A percentile compares a stretch with the other conserved stretches of the same genome.
Evolutionary conservation across 2,888 invertebrate genomes (phyloP).

Genomic region (Mechanitis messenoides): DNA sequence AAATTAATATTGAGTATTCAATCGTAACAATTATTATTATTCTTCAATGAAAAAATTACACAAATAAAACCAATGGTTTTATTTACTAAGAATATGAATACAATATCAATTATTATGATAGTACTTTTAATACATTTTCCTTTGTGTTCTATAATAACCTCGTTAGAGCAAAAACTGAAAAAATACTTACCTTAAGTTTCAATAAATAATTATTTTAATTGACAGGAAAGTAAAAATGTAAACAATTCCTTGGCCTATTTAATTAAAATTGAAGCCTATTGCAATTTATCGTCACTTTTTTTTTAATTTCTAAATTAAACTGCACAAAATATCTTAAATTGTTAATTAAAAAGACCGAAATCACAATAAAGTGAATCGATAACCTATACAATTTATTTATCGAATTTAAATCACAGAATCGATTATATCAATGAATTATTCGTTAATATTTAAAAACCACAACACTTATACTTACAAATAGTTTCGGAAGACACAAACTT

Average conservation of each 20-base stretch:
- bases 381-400: constrained; percentile 3
- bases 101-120: no score
- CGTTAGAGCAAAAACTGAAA: not conserved
- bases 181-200: constrained; percentile 2
- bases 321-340: no score
- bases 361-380: constrained; percentile 4
- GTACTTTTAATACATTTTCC: not conserved
- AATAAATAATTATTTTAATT: no score
- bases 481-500: constrained; percentile 1
- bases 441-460: not conserved
- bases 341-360: not conserved
- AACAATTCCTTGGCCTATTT: no score
- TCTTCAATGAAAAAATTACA: no score
- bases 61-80: no score
- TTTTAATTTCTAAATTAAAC: not conserved
- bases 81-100: no score
- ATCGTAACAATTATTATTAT: no score
- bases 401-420: constrained; percentile 12
- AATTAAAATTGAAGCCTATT: no score
- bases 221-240: no score
- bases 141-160: not conserved
- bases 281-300: no score
- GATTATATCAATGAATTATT: constrained; percentile 6
- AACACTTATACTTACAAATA: constrained; percentile 24
- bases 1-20: no score